Evolutionary conservation across 1,140 invertebrate species (phyloP), one percentile per base, ranked within the genome.

Genomic region (Trichogramma pretiosum): DNA sequence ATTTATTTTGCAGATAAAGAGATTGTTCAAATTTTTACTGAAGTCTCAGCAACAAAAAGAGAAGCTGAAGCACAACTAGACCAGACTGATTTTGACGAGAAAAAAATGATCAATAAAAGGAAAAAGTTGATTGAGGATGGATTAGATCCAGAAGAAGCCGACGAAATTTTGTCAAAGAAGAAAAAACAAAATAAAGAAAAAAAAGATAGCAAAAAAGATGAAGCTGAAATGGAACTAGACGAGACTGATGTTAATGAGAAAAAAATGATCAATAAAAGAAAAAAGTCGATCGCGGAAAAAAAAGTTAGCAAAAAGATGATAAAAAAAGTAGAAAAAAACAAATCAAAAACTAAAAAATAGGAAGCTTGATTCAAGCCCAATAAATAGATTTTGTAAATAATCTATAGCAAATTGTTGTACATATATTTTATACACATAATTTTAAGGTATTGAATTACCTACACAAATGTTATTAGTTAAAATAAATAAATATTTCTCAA

Each of bases 11-110:
- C 61, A 90, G 88, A 91, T 57, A 82, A 81, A 53, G 82, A 90
- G 71, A 85, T 93, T 1, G 76, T 83, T 17, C 83, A 83, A 52
- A 93, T 96, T 53, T 84, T 94, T 47, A 89, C 87, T 5, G 88
- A 96, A 72, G 87, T 98, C 13, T 85, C 88, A 49, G 87, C 95
- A 0, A 85, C 89, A 0, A 84, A 88, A 58, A 76, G 92, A 38
- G 90, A 97, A 68, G 89, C 92, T 7, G 88, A 94, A 67, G 90
- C 97, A 38, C 82, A 83, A 61, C 68, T 98, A 18, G 92, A 97
- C 60, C 87, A 93, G 65, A 82, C 82, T 53, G 87, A 96, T 62
- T 94, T 94, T 67, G 89, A 89, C 62, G 88, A 95, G 64, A 81
- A 85, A 47, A 87, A 84, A 57, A 74, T 82, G 53, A 91, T 90